These are phyloP conservation scores for Dromius quadrimaculatus DNA, from an alignment of 2,888 invertebrate species.

Conservation along the genomic window DNA sequence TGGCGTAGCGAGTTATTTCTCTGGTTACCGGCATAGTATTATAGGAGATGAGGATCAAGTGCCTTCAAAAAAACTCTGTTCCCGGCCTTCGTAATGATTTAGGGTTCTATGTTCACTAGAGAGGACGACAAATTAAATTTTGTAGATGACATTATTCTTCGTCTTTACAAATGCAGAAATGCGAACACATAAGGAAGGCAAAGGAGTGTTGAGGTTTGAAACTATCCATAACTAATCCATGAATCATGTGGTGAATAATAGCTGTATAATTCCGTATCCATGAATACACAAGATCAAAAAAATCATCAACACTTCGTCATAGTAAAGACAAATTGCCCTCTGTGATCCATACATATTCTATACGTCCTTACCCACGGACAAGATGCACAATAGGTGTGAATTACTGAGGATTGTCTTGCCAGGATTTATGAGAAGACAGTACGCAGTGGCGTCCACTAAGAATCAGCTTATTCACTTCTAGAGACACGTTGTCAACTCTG, in stretches of 20 bases:
- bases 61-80: too few species aligned
- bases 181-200: not conserved
- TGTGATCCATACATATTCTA: conserved; percentile 9
- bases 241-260: conserved; percentile 11
- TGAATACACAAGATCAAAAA: conserved; percentile 7
- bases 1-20: not conserved
- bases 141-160: not conserved
- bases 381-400: conserved; percentile 23
- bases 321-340: conserved; percentile 3
- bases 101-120: too few species aligned
- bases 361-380: not conserved
- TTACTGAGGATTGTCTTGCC: conserved; percentile 18
- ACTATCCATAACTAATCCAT: not conserved
- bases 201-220: not conserved
- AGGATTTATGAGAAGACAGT: conserved; percentile 17
- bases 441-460: too few species aligned
- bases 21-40: too few species aligned
- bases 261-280: conserved; percentile 13
- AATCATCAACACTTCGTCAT: conserved; percentile 9
- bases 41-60: too few species aligned
- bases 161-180: not conserved
- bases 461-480: too few species aligned
- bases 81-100: too few species aligned
- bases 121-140: not conserved
- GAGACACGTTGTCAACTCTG: too few species aligned